A percentile compares a stretch with the other conserved stretches of the same genome.
Conservation (phyloP, 30 jellyfish, hydroid and myxozoan genomes). For the Hydractinia symbiolongicarpus region DNA sequence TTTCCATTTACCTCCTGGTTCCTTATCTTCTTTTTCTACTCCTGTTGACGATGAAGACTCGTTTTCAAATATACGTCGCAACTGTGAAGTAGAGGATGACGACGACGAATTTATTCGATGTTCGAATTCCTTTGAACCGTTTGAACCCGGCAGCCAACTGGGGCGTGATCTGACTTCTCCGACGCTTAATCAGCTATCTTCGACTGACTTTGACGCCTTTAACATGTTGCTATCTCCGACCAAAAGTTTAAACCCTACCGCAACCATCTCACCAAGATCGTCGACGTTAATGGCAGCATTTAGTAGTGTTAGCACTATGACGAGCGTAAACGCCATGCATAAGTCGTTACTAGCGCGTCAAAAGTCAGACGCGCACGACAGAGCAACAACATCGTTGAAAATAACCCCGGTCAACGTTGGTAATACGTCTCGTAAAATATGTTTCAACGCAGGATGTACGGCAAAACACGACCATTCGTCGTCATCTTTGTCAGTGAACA, state of each 20-base stretch:
- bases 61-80: constrained; percentile 44
- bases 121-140: constrained; percentile 25
- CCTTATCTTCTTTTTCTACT: constrained; percentile 16
- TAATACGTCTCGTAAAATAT: neutral
- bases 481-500: neutral
- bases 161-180: constrained; percentile 72
- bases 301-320: constrained; percentile 3
- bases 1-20: constrained; percentile 57
- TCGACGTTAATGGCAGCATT: neutral
- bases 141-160: constrained; percentile 25
- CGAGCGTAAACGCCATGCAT: neutral
- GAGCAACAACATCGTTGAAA: neutral
- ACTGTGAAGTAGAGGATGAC: constrained; percentile 47
- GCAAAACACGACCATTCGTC: neutral
- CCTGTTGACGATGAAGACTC: constrained; percentile 60
- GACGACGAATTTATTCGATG: constrained; percentile 76
- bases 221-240: constrained; percentile 19
- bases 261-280: too few relatives aligned
- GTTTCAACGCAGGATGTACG: constrained; percentile 1
- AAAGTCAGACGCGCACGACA: neutral
- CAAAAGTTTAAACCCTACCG: neutral
- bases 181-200: constrained; percentile 65
- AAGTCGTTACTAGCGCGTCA: neutral
- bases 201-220: constrained; percentile 43
- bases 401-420: neutral